Base-by-base conservation (phyloP, 2,888 invertebrate genomes). In the Microctonus aethiopoides region DNA sequence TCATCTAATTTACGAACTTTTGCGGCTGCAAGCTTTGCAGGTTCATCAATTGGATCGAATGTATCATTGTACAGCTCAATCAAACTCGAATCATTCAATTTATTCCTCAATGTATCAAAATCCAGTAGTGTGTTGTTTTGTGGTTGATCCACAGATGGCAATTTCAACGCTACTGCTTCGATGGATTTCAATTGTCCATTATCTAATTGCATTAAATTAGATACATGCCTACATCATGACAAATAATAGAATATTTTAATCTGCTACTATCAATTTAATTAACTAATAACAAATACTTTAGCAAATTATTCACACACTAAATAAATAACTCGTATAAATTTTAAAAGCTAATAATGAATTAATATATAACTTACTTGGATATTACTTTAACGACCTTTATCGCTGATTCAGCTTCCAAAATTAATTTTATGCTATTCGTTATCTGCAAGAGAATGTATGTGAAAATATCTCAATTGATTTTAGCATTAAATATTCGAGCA, bases 321-420 rank as follows among this genome's bases (percentile, higher is more conserved):
- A n/a, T n/a, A n/a, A n/a, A n/a, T n/a, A n/a, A n/a, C n/a, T n/a
- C n/a, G n/a, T n/a, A n/a, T n/a, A n/a, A n/a, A n/a, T n/a, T n/a
- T n/a, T n/a, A n/a, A n/a, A n/a, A n/a, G n/a, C n/a, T n/a, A n/a
- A n/a, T n/a, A n/a, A n/a, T n/a, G n/a, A n/a, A n/a, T n/a, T n/a
- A n/a, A n/a, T n/a, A n/a, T 70, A 5, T 0, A 52, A 26, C 88
- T 89, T 87, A 93, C 92, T 93, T 94, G 9, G 97, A 95, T 9
- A 95, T 89, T 77, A 91, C 88, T 68, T 95, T 89, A 65, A 92
- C 94, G 73, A 95, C 88, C 84, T 94, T 93, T 78, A 92, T 91
- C 0, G 97, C 97, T 5, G 97, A 96, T 76, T 97, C 95, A 0
- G 95, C 92, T 59, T 93, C 91, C 69, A 98, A 87, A 52, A 98